Percentiles rank a stretch among this genome's conserved stretches.
Conservation (phyloP, 2,797 vertebrate species). For the Mormyrus hasselquistii region DNA sequence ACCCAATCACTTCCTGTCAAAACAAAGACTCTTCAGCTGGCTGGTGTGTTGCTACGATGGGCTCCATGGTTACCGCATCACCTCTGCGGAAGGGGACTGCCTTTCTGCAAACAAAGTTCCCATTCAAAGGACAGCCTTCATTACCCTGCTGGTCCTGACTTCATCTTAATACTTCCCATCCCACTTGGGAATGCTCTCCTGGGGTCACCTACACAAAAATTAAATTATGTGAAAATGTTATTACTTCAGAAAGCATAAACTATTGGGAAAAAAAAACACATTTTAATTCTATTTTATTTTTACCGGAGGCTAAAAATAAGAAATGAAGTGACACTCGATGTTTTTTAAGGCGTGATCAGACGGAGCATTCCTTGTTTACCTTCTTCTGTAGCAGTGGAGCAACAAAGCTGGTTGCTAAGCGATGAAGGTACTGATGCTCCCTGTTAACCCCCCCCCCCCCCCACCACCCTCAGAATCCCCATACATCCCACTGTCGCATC, state of each 20-base stretch:
- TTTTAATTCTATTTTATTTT: background rate
- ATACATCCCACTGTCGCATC: background rate
- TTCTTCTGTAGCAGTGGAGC: background rate
- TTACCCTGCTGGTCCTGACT: background rate
- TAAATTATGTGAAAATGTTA: background rate
- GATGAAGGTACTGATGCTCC: background rate
- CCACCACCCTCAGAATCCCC: background rate
- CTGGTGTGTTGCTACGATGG: background rate
- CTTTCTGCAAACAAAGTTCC: background rate
- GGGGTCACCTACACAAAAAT: background rate
- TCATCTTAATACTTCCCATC: background rate
- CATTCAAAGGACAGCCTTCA: background rate
- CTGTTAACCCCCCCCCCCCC: background rate
- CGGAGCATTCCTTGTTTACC: background rate
- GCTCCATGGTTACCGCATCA: background rate
- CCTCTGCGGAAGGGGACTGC: background rate
- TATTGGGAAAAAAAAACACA: background rate
- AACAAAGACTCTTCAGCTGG: background rate
- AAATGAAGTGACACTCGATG: background rate
- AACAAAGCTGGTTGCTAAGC: conserved; percentile 2
- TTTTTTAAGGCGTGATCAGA: background rate
- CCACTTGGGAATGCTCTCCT: background rate
- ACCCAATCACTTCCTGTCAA: conserved; percentile 2
- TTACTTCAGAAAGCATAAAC: background rate
- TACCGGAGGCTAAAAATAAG: background rate